These are phyloP conservation scores for Solea solea DNA, from an alignment of 2,113 vertebrate genomes.

Conservation along the genomic window DNA sequence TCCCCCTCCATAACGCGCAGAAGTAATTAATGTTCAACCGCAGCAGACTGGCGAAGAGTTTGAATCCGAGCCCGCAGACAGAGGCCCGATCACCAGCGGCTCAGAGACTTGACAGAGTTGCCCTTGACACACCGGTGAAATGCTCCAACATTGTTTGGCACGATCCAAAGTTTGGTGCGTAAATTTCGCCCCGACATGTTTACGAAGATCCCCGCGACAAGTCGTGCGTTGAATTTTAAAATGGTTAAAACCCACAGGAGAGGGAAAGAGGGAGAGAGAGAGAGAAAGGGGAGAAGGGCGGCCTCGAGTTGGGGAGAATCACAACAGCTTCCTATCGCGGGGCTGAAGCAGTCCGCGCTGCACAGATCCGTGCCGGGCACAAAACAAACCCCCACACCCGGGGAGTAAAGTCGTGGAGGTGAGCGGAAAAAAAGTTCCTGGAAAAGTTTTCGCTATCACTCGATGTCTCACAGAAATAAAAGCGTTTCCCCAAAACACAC, in stretches of 20 bases:
- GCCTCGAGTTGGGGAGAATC: background rate
- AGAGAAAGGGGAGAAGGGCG: background rate
- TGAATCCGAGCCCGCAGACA: conserved; percentile 40
- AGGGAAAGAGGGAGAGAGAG: background rate
- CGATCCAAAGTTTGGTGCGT: conserved; percentile 32
- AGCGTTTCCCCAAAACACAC: background rate
- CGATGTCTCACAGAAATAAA: background rate
- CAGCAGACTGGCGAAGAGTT: conserved; percentile 6
- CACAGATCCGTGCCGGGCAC: conserved; percentile 25
- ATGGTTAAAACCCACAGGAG: background rate
- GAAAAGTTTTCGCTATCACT: conserved; percentile 35
- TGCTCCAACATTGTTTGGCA: conserved; percentile 51
- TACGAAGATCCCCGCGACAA: conserved; percentile 5
- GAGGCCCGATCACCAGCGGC: conserved; percentile 20
- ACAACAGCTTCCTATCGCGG: conserved; percentile 35
- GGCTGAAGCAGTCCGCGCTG: conserved; percentile 20
- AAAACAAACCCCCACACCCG: conserved; percentile 36
- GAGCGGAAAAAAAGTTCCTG: conserved; percentile 16
- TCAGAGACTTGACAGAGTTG: conserved; percentile 49
- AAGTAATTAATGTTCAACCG: conserved; percentile 21
- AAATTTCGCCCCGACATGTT: conserved; percentile 55
- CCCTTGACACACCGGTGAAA: conserved; percentile 59
- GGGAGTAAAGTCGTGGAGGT: background rate
- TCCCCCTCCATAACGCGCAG: conserved; percentile 82
- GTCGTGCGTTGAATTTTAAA: background rate